Percentiles rank a stretch among this genome's conserved stretches.
These are phyloP conservation scores for Scaptomyza tumidula DNA, from an alignment of 2,888 invertebrate genomes.

Conservation along the genomic window DNA sequence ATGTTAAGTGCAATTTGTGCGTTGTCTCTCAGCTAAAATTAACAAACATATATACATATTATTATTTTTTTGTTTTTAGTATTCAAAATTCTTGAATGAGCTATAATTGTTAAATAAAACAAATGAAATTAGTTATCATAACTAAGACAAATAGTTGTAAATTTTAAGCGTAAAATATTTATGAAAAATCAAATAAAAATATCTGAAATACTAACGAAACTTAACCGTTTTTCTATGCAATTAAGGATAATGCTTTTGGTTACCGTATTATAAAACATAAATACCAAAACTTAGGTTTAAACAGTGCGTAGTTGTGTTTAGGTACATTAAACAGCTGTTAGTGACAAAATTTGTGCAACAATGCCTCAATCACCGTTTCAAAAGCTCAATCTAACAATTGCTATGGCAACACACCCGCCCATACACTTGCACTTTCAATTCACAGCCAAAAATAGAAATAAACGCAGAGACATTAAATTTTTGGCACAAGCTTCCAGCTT, in stretches of 20 bases:
- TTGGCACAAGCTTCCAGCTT: constrained; percentile 29
- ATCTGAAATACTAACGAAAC: constrained; percentile 59
- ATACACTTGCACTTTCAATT: background rate
- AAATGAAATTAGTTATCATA: constrained; percentile 61
- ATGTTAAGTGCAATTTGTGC: constrained; percentile 63
- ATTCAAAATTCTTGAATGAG: constrained; percentile 71
- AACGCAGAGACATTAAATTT: constrained; percentile 22
- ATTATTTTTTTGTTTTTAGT: constrained; percentile 40
- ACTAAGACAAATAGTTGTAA: constrained; percentile 76
- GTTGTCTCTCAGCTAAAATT: constrained; percentile 58
- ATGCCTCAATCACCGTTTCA: too few species aligned
- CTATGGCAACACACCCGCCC: constrained; percentile 10
- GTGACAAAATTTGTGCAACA: background rate
- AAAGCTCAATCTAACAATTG: constrained; percentile 9
- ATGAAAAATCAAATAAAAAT: constrained; percentile 76
- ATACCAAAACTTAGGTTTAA: background rate
- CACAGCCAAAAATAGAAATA: background rate
- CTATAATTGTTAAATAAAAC: constrained; percentile 81
- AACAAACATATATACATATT: constrained; percentile 3
- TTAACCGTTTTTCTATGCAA: background rate
- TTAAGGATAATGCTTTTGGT: background rate
- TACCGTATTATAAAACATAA: background rate
- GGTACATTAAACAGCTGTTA: too few species aligned
- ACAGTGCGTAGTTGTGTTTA: background rate
- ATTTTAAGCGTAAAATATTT: constrained; percentile 75